These are phyloP conservation scores for Microdon myrmicae DNA, from an alignment of 2,888 invertebrate species.

Conservation along the genomic window DNA sequence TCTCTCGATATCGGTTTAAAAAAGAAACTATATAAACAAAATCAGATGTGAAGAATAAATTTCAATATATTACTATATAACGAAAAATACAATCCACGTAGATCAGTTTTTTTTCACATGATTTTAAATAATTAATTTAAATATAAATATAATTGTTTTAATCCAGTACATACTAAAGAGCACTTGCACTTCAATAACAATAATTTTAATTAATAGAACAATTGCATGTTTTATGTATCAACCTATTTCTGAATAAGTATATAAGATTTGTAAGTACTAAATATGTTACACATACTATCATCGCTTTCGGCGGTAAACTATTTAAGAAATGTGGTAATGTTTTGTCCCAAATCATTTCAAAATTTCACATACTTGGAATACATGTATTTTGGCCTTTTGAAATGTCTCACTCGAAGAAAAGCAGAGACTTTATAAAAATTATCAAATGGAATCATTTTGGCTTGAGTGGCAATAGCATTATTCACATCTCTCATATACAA, in stretches of 20 bases:
- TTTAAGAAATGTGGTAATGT: slow-evolving; percentile 37
- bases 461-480: slow-evolving; percentile 50
- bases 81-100: no score
- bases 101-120: no score
- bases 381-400: slow-evolving; percentile 1
- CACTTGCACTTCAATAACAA: slow-evolving; percentile 7
- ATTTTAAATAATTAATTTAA: no score
- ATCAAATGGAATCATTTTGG: slow-evolving; percentile 21
- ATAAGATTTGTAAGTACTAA: slow-evolving; percentile 41
- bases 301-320: slow-evolving; percentile 37
- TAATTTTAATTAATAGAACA: slow-evolving; percentile 8
- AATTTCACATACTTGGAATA: slow-evolving; percentile 4
- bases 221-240: slow-evolving; percentile 34
- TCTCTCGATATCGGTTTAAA: no score
- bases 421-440: slow-evolving; percentile 2
- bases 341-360: slow-evolving; percentile 12
- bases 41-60: no score
- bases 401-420: background rate
- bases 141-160: background rate
- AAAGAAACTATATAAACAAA: no score
- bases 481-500: slow-evolving; percentile 45
- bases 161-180: slow-evolving; percentile 3
- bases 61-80: no score
- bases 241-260: slow-evolving; percentile 48
- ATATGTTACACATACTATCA: slow-evolving; percentile 42